Conservation (phyloP, 2,888 invertebrate species). For the Toxonevra muliebris region DNA sequence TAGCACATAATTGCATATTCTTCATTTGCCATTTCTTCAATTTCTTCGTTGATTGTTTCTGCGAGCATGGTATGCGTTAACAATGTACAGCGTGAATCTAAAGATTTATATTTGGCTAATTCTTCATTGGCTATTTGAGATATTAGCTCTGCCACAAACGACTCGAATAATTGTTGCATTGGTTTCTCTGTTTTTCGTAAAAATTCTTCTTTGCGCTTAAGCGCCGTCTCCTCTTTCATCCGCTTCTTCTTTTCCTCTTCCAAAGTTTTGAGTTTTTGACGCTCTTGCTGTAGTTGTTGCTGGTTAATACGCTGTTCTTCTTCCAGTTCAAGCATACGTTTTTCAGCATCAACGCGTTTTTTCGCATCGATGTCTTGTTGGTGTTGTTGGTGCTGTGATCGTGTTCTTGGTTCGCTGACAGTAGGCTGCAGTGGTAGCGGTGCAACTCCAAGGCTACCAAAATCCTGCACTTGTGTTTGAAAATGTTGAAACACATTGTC, state of each 20-base stretch:
- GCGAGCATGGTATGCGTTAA: conserved; percentile 33
- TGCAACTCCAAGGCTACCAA: not conserved
- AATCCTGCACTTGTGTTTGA: conserved; percentile 26
- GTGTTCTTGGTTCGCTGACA: not conserved
- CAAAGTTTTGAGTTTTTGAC: conserved; percentile 32
- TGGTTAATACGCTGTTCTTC: conserved; percentile 43
- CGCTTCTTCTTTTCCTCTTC: conserved; percentile 34
- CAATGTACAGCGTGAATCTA: conserved; percentile 1
- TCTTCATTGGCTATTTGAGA: conserved; percentile 31
- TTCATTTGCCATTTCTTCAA: conserved; percentile 49
- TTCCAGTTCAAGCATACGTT: conserved; percentile 43
- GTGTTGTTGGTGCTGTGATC: not conserved
- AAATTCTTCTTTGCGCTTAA: conserved; percentile 12
- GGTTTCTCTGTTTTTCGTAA: conserved; percentile 18
- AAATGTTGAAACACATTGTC: conserved; percentile 45
- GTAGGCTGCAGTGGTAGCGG: not conserved
- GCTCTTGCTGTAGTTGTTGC: conserved; percentile 45
- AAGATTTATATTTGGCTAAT: conserved; percentile 27
- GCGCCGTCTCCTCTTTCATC: conserved; percentile 22
- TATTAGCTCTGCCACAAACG: conserved; percentile 30
- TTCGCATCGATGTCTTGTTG: conserved; percentile 42
- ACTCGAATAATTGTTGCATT: conserved; percentile 14
- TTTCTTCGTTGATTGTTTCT: conserved; percentile 39
- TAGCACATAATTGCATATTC: conserved; percentile 57
- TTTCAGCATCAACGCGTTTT: conserved; percentile 39